phyloP scores from a whole-genome alignment of 1,140 invertebrate genomes.

The Pseudomyrmex sp. region DNA sequence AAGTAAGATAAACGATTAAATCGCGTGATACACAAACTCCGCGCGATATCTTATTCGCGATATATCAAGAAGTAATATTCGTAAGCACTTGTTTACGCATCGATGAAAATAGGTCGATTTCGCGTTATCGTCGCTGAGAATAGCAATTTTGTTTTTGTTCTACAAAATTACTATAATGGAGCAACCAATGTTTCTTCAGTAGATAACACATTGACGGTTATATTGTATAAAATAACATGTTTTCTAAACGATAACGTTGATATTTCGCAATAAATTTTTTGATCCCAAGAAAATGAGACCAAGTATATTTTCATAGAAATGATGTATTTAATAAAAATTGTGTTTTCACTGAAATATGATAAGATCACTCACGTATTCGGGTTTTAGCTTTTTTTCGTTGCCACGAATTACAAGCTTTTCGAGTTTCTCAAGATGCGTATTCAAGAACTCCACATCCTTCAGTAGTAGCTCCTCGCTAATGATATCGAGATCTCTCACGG shows the following conservation, averaged over 20 bases:
- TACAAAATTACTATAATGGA: background rate
- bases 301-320: background rate
- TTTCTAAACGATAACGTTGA: background rate
- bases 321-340: background rate
- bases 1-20: conserved; percentile 24
- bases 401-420: conserved; percentile 95
- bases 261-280: background rate
- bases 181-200: background rate
- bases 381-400: conserved; percentile 98
- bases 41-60: conserved; percentile 18
- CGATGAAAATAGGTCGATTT: background rate
- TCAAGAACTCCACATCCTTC: conserved; percentile 96
- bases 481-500: conserved; percentile 97
- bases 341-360: background rate
- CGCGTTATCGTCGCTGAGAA: background rate
- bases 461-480: conserved; percentile 97
- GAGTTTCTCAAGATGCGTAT: conserved; percentile 93
- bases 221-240: background rate
- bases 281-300: background rate
- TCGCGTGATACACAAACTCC: background rate
- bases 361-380: conserved; percentile 93
- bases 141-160: background rate
- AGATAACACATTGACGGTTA: background rate
- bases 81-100: background rate
- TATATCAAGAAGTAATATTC: background rate